Evolutionary conservation across 1,140 invertebrate genomes (phyloP).

Genomic region (Homarus americanus): DNA sequence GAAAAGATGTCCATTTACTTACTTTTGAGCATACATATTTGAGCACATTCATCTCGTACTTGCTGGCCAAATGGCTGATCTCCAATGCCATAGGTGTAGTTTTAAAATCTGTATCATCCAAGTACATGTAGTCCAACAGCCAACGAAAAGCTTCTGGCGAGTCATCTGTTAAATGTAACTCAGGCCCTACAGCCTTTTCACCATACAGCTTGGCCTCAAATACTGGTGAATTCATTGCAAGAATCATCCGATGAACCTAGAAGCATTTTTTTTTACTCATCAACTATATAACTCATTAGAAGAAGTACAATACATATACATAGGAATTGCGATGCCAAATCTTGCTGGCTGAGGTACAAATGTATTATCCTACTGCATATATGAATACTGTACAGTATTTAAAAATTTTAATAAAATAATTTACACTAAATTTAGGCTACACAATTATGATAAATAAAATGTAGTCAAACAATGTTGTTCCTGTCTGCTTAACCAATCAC

Average conservation of each 20-base stretch:
- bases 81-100: constrained; percentile 33
- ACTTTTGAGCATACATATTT: constrained; percentile 54
- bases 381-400: too few species aligned
- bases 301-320: too few species aligned
- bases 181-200: constrained; percentile 26
- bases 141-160: constrained; percentile 43
- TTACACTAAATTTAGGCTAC: too few species aligned
- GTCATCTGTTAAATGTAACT: constrained; percentile 49
- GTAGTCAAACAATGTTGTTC: too few species aligned
- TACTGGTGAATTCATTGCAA: constrained; percentile 69
- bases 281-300: too few species aligned
- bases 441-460: too few species aligned
- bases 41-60: constrained; percentile 60
- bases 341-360: too few species aligned
- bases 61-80: constrained; percentile 56
- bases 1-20: background rate
- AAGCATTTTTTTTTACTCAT: too few species aligned
- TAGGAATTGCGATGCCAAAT: too few species aligned
- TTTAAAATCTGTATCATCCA: constrained; percentile 24
- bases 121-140: constrained; percentile 67
- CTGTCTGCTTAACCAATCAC: too few species aligned
- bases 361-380: too few species aligned
- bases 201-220: constrained; percentile 57
- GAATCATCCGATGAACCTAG: constrained; percentile 65
- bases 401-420: too few species aligned